phyloP scores from a whole-genome alignment of 2,888 invertebrate genomes.

The Tiphia femorata region DNA sequence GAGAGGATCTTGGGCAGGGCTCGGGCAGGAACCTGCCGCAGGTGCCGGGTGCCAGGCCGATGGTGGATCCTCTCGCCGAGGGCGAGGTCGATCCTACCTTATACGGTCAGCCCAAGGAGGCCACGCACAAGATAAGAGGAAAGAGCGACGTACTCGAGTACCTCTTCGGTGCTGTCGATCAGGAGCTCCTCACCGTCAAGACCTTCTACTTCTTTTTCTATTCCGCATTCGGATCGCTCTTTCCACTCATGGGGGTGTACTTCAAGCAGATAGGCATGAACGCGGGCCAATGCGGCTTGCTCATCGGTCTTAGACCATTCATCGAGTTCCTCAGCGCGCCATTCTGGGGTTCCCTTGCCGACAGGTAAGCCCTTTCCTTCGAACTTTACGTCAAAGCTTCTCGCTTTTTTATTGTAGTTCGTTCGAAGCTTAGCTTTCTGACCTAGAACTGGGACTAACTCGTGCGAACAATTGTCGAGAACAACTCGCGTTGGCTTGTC shows the following conservation, averaged over 20 bases:
- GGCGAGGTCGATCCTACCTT: constrained; percentile 88
- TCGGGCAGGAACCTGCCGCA: constrained; percentile 48
- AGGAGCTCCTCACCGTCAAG: constrained; percentile 94
- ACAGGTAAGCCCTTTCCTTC: constrained; percentile 75
- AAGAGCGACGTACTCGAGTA: constrained; percentile 87
- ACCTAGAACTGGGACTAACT: no score
- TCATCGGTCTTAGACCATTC: constrained; percentile 96
- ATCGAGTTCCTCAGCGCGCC: constrained; percentile 98
- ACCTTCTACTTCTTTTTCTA: constrained; percentile 99
- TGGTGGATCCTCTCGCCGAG: constrained; percentile 85
- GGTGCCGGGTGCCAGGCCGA: constrained; percentile 73
- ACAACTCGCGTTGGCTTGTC: not conserved
- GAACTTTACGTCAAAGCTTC: not conserved
- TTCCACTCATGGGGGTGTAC: constrained; percentile 98
- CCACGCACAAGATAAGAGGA: constrained; percentile 90
- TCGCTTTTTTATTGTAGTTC: not conserved
- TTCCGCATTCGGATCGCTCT: constrained; percentile 97
- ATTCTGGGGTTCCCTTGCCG: constrained; percentile 97
- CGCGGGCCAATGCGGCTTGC: constrained; percentile 92
- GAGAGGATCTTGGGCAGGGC: constrained; percentile 2
- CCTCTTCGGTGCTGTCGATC: constrained; percentile 86
- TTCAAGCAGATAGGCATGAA: constrained; percentile 99
- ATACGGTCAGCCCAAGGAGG: constrained; percentile 89
- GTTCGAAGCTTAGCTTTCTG: no score
- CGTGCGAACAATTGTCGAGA: no score